Conservation (phyloP, 1,140 invertebrate species). For the Gryon sp. region DNA sequence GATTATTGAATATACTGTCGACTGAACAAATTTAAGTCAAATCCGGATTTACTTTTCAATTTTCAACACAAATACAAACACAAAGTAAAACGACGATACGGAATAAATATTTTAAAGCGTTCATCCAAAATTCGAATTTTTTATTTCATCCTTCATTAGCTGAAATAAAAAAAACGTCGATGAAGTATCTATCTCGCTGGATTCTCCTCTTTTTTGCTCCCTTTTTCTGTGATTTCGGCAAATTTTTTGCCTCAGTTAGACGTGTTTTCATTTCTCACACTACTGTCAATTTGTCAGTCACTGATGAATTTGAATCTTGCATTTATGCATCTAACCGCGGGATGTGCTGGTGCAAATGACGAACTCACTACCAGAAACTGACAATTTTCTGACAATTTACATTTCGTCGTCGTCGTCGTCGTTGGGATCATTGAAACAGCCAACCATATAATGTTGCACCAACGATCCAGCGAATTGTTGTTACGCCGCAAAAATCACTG, state of each 20-base stretch:
- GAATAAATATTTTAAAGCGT: too few relatives aligned
- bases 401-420: background rate
- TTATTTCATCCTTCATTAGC: too few relatives aligned
- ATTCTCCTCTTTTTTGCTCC: background rate
- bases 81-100: too few relatives aligned
- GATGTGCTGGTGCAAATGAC: conserved; percentile 30
- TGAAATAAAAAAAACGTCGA: too few relatives aligned
- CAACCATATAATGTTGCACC: too few relatives aligned
- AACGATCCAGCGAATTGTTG: conserved; percentile 7
- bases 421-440: too few relatives aligned
- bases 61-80: too few relatives aligned
- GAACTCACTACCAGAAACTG: conserved; percentile 23
- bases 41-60: conserved; percentile 8
- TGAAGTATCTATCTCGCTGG: too few relatives aligned
- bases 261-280: conserved; percentile 46
- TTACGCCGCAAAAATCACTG: conserved; percentile 23
- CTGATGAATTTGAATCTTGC: conserved; percentile 5
- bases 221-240: background rate
- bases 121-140: too few relatives aligned
- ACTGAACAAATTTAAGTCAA: conserved; percentile 20
- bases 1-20: too few relatives aligned
- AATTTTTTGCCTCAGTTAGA: conserved; percentile 23
- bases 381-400: conserved; percentile 38
- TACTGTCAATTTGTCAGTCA: conserved; percentile 47
- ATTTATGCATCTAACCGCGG: conserved; percentile 22